A percentile compares a stretch with the other conserved stretches of the same genome.
These are phyloP conservation scores for Podarcis lilfordi DNA, from an alignment of 2,797 vertebrate genomes.

Conservation along the genomic window DNA sequence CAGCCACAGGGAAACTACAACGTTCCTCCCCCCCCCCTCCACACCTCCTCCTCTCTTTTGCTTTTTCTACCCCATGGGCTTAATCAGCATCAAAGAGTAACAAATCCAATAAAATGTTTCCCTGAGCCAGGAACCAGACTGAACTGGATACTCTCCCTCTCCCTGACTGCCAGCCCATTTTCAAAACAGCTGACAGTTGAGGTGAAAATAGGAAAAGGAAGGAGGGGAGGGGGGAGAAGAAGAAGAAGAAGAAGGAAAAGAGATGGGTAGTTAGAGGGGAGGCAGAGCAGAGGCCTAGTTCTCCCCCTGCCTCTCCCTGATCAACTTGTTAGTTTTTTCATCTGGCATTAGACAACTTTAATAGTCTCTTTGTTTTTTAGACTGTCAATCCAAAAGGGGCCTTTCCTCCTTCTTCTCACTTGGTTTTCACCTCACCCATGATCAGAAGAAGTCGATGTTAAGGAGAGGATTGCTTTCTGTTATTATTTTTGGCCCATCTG, in stretches of 20 bases:
- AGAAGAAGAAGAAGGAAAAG: constrained; percentile 46
- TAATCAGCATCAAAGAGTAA: constrained; percentile 83
- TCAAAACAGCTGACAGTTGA: constrained; percentile 69
- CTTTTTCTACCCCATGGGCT: constrained; percentile 78
- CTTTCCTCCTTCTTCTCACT: constrained; percentile 12
- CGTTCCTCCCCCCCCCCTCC: constrained; percentile 47
- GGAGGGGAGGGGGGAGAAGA: no score
- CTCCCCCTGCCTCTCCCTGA: not conserved
- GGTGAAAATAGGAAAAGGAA: constrained; percentile 64
- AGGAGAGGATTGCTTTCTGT: not conserved
- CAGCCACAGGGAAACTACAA: constrained; percentile 65
- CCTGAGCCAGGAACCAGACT: constrained; percentile 75
- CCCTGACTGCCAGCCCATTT: constrained; percentile 62
- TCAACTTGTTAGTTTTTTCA: constrained; percentile 14
- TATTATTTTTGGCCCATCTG: not conserved
- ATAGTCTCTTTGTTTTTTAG: constrained; percentile 39
- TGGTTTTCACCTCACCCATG: constrained; percentile 30
- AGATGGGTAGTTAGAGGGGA: constrained; percentile 38
- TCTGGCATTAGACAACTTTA: constrained; percentile 1
- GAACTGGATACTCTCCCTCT: constrained; percentile 64
- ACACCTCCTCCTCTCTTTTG: constrained; percentile 60
- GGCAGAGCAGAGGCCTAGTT: constrained; percentile 36
- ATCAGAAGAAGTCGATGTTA: not conserved
- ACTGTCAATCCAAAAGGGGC: constrained; percentile 1
- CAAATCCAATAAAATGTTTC: constrained; percentile 83